phyloP scores from a whole-genome alignment of 2,888 invertebrate species.

The Heteropelma amictum region DNA sequence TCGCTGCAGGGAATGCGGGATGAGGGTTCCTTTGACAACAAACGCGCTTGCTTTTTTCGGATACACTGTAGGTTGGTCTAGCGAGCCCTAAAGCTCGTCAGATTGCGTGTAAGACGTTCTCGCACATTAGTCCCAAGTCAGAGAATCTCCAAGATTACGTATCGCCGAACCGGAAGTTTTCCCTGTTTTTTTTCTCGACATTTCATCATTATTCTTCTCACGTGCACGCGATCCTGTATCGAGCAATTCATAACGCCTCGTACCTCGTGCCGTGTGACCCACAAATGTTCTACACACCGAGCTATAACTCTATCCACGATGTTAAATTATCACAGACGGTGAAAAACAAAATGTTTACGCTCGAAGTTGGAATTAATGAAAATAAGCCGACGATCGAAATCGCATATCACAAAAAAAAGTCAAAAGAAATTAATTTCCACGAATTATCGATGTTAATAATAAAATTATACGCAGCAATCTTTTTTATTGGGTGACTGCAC shows the following conservation, averaged over 20 bases:
- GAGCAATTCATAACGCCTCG: not conserved
- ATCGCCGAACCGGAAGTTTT: conserved; percentile 18
- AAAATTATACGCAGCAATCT: too few species aligned
- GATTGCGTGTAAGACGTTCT: not conserved
- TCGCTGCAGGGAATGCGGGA: conserved; percentile 14
- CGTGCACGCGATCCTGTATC: not conserved
- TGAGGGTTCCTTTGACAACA: conserved; percentile 7
- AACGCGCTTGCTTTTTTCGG: conserved; percentile 7
- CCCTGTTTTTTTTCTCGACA: not conserved
- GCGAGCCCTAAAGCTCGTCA: conserved; percentile 22
- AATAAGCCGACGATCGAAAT: too few species aligned
- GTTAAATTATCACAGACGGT: too few species aligned
- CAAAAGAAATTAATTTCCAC: too few species aligned
- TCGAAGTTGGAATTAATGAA: too few species aligned
- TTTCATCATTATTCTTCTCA: not conserved
- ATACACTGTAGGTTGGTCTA: not conserved
- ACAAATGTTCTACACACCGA: too few species aligned
- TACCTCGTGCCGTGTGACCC: not conserved
- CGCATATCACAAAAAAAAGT: too few species aligned
- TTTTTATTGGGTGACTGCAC: too few species aligned
- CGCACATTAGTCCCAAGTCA: not conserved
- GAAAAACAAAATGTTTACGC: too few species aligned
- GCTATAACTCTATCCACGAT: too few species aligned
- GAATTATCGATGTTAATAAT: too few species aligned
- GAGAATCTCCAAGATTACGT: conserved; percentile 4